Conservation (phyloP, 2,113 vertebrate species). For the Pholis gunnellus region DNA sequence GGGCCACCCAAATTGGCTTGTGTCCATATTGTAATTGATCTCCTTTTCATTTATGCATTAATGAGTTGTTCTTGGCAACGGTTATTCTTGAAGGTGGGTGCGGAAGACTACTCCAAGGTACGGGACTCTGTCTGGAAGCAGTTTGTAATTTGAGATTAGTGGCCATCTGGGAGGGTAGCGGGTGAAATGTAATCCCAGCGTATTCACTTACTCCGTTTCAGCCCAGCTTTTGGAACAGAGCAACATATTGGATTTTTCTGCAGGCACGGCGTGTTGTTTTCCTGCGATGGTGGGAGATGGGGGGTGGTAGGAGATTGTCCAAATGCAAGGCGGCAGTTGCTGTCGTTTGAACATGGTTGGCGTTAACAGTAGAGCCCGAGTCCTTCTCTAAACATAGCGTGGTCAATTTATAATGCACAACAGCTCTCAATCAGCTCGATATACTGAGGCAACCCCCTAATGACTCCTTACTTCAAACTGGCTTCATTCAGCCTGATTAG, state of each 20-base stretch:
- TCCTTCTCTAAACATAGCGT: not conserved
- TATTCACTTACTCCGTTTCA: slow-evolving; percentile 56
- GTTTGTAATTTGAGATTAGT: slow-evolving; percentile 70
- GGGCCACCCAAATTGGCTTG: not conserved
- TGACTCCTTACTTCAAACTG: slow-evolving; percentile 2
- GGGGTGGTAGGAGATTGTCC: slow-evolving; percentile 11
- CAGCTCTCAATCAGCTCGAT: not conserved
- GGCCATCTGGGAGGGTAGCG: slow-evolving; percentile 59
- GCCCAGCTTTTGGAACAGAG: slow-evolving; percentile 51
- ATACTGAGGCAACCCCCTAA: not conserved
- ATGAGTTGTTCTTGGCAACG: not conserved
- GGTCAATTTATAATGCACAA: slow-evolving; percentile 5
- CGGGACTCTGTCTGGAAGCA: slow-evolving; percentile 22
- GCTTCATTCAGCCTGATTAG: slow-evolving; percentile 10
- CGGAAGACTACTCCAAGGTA: not conserved
- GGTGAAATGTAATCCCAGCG: slow-evolving; percentile 63
- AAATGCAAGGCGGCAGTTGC: slow-evolving; percentile 7
- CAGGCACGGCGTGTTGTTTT: slow-evolving; percentile 50
- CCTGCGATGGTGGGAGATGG: slow-evolving; percentile 16
- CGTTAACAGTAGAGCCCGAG: not conserved
- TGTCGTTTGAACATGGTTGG: not conserved
- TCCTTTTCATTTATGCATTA: slow-evolving; percentile 11
- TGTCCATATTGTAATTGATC: slow-evolving; percentile 12
- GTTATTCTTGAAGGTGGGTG: not conserved
- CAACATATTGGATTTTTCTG: slow-evolving; percentile 66